A percentile compares a stretch with the other conserved stretches of the same genome.
These are phyloP conservation scores for Lucilia sericata DNA, from an alignment of 1,140 invertebrate genomes.

Conservation along the genomic window DNA sequence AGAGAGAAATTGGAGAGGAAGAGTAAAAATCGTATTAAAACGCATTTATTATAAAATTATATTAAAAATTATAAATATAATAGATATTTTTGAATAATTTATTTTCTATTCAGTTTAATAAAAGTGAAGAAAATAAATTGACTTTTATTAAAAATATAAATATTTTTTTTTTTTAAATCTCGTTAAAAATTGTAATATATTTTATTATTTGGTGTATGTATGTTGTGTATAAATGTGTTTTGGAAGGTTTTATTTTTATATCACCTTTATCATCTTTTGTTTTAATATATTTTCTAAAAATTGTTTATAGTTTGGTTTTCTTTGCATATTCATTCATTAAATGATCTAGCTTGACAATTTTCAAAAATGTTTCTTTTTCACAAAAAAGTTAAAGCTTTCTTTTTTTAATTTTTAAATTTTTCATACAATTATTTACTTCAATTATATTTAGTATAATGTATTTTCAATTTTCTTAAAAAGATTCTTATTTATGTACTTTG, in stretches of 20 bases:
- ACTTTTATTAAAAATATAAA: neutral
- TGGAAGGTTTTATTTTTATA: conserved; percentile 35
- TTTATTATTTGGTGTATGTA: neutral
- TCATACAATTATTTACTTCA: neutral
- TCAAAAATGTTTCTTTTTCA: neutral
- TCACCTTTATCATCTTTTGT: conserved; percentile 28
- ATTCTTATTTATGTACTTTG: neutral
- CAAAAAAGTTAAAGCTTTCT: conserved; percentile 37
- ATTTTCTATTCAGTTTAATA: neutral
- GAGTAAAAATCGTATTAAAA: neutral
- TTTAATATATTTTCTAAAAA: neutral
- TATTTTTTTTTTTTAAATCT: conserved; percentile 16
- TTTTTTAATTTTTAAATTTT: neutral
- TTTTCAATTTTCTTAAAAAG: neutral
- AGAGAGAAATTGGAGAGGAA: neutral
- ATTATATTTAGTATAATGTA: neutral
- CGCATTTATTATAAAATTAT: too few species aligned
- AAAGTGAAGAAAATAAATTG: conserved; percentile 23
- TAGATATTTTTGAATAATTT: too few species aligned
- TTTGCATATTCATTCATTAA: neutral
- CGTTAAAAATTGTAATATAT: neutral
- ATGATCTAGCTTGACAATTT: conserved; percentile 22
- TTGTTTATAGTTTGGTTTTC: too few species aligned
- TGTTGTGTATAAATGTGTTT: conserved; percentile 25
- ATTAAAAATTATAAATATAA: too few species aligned